Evolutionary conservation across 2,113 vertebrate species (phyloP), one percentile per base, ranked within the genome.

Genomic region (Nerophis ophidion): DNA sequence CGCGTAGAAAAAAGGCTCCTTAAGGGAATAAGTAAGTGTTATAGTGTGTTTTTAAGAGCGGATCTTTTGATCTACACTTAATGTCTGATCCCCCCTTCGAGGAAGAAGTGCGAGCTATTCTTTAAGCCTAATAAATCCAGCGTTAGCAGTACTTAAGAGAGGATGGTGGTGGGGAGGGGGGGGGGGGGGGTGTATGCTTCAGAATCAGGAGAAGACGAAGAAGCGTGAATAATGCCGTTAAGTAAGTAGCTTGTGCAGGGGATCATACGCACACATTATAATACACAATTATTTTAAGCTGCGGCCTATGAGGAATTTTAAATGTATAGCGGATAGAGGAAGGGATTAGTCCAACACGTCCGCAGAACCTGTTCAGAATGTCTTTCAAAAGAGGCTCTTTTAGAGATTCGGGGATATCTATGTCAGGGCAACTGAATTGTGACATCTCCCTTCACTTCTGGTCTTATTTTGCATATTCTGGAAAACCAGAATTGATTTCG

Each of bases 21-120:
- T 74, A 80, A 47, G 67, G 79, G 81, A 82, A 74, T 73, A 72
- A 75, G 48, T 65, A 77, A 70, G 59, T 56, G 58, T 34, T 57
- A 44, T 12, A 44, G 72, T 48, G 71, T 82, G 73, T 77, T 81
- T 86, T 86, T 81, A 80, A 82, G 62, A 74, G 74, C 60, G 80
- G 74, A 86, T 84, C 84, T 83, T 88, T 80, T 88, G 86, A 88
- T 86, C 84, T 88, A 77, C 81, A 74, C 80, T 86, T 86, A 88
- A 84, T 68, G 86, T 81, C 76, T 88, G 80, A 88, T 86, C 83
- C 84, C 84, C 82, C 84, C 82, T 84, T 72, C 79, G 84, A 85
- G 84, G 80, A 81, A 76, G 80, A 83, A 75, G 79, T 76, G 83
- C 77, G 63, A 72, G 74, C 80, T 77, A 63, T 77, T 77, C 73